Conservation (phyloP, 1,140 invertebrate species). For the Lordiphosa stackelbergi region DNA sequence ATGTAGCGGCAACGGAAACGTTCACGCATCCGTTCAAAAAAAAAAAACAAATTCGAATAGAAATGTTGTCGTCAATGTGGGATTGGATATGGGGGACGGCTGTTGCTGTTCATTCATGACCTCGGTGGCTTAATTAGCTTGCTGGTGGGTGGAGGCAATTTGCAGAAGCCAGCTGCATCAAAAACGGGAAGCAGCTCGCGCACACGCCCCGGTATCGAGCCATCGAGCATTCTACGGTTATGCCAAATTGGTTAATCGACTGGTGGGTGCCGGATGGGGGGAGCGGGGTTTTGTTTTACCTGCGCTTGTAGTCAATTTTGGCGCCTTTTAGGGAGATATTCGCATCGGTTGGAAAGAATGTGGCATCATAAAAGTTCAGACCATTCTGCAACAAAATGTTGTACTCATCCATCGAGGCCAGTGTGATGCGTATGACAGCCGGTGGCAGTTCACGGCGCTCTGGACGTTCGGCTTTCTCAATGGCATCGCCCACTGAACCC, state of each 20-base stretch:
- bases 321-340: constrained; percentile 80
- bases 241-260: neutral
- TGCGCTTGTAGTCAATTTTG: constrained; percentile 78
- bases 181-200: constrained; percentile 88
- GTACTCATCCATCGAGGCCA: constrained; percentile 88
- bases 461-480: constrained; percentile 77
- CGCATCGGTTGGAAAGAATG: constrained; percentile 89
- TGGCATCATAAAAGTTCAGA: constrained; percentile 90
- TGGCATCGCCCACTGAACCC: constrained; percentile 47
- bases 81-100: neutral
- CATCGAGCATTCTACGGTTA: constrained; percentile 78
- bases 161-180: constrained; percentile 87
- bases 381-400: constrained; percentile 88
- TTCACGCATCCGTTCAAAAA: constrained; percentile 34
- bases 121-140: constrained; percentile 85
- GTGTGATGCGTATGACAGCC: constrained; percentile 84
- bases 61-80: constrained; percentile 22
- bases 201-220: constrained; percentile 82
- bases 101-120: constrained; percentile 45
- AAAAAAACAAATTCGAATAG: constrained; percentile 26
- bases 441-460: constrained; percentile 78
- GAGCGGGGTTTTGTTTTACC: constrained; percentile 60
- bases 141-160: constrained; percentile 87
- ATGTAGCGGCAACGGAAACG: constrained; percentile 50
- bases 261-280: neutral